Evolutionary conservation across 35 echinoderm and acorn worm genomes (phyloP).

Genomic region (Diadema setosum): DNA sequence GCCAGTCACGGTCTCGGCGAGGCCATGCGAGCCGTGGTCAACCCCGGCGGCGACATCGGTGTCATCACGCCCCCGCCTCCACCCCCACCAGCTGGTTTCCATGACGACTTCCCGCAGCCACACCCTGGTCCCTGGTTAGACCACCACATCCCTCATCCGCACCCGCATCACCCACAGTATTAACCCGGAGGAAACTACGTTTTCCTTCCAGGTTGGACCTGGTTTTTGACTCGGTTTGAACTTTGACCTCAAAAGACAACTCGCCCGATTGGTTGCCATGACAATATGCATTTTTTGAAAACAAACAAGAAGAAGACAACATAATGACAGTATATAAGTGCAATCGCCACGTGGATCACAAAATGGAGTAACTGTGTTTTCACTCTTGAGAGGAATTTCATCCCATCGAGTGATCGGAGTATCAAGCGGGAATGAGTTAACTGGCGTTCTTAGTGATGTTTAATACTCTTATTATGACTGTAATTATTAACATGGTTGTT

Average conservation of each 20-base stretch:
- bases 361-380: too few species aligned
- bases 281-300: background rate
- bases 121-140: background rate
- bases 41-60: constrained; percentile 50
- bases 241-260: background rate
- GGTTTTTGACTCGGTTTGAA: too few species aligned
- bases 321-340: too few species aligned
- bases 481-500: too few species aligned
- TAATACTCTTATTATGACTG: too few species aligned
- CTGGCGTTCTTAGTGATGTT: too few species aligned
- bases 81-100: background rate
- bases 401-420: too few species aligned
- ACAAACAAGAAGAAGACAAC: too few species aligned
- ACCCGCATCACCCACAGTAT: background rate
- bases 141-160: background rate
- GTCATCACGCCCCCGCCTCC: background rate
- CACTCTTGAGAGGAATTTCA: too few species aligned
- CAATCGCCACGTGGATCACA: too few species aligned
- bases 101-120: background rate
- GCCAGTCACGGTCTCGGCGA: constrained; percentile 79
- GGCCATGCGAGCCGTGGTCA: constrained; percentile 78
- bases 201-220: background rate
- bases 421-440: too few species aligned
- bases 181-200: background rate
- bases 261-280: background rate